Conservation (phyloP, 2,113 vertebrate genomes). For the Poeciliopsis occidentalis region DNA sequence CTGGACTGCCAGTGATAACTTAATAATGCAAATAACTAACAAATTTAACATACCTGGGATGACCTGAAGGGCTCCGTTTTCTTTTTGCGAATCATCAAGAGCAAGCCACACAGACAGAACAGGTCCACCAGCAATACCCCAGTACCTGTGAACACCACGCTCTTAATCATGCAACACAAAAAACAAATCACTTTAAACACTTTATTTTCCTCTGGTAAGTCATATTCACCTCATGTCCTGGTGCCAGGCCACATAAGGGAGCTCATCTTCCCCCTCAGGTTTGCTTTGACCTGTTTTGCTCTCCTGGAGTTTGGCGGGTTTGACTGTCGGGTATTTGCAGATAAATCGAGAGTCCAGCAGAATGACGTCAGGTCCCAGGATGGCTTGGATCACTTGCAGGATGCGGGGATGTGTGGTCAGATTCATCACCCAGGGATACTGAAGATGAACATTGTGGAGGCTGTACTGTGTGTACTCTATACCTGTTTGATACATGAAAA, state of each 20-base stretch:
- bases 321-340: constrained; percentile 79
- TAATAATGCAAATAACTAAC: neutral
- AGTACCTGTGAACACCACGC: constrained; percentile 71
- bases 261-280: neutral
- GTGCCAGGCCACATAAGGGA: constrained; percentile 84
- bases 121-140: constrained; percentile 81
- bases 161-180: constrained; percentile 7
- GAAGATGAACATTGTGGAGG: constrained; percentile 82
- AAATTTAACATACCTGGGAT: constrained; percentile 77
- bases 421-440: constrained; percentile 78
- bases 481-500: constrained; percentile 58
- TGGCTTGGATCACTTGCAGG: constrained; percentile 63
- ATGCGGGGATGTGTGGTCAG: constrained; percentile 74
- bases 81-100: constrained; percentile 79
- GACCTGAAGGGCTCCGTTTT: constrained; percentile 82
- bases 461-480: constrained; percentile 80
- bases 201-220: neutral
- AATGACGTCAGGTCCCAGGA: constrained; percentile 79
- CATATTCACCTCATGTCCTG: constrained; percentile 81
- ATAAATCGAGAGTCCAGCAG: constrained; percentile 85
- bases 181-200: too few relatives aligned
- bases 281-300: constrained; percentile 3
- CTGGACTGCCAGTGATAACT: neutral
- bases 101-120: constrained; percentile 84
- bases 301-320: constrained; percentile 2